Percentiles rank a stretch among this genome's conserved stretches.
Evolutionary conservation across 2,888 invertebrate species (phyloP).

Genomic region (Entomobrya proxima): DNA sequence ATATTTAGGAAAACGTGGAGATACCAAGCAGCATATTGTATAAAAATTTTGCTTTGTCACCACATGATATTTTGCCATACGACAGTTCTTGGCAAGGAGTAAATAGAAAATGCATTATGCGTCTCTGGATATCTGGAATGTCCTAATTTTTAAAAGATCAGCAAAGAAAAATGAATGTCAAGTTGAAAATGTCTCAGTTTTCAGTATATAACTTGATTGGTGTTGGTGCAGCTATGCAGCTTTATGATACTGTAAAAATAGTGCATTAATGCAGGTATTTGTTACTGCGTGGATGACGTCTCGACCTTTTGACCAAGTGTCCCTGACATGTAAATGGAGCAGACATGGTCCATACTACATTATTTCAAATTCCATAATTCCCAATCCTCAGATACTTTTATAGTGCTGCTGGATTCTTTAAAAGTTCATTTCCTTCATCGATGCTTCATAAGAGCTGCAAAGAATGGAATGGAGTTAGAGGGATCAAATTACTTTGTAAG

Average conservation of each 20-base stretch:
- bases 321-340: no score
- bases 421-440: no score
- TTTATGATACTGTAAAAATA: neutral
- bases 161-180: conserved; percentile 26
- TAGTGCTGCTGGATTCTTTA: no score
- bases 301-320: no score
- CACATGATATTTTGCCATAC: neutral
- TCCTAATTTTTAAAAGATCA: conserved; percentile 1
- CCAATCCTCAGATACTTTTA: no score
- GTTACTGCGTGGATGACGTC: no score
- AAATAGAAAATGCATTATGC: neutral
- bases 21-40: conserved; percentile 9
- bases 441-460: no score
- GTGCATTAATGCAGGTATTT: no score
- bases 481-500: conserved; percentile 18
- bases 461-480: neutral
- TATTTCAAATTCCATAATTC: no score
- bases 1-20: conserved; percentile 10
- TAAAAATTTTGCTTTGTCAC: conserved; percentile 37
- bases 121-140: conserved; percentile 3
- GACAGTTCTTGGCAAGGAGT: conserved; percentile 12
- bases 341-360: no score
- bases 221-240: neutral
- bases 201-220: neutral
- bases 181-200: conserved; percentile 15